These are phyloP conservation scores for Pantherophis vulpinus DNA, from an alignment of 2,797 vertebrate species.

Conservation along the genomic window DNA sequence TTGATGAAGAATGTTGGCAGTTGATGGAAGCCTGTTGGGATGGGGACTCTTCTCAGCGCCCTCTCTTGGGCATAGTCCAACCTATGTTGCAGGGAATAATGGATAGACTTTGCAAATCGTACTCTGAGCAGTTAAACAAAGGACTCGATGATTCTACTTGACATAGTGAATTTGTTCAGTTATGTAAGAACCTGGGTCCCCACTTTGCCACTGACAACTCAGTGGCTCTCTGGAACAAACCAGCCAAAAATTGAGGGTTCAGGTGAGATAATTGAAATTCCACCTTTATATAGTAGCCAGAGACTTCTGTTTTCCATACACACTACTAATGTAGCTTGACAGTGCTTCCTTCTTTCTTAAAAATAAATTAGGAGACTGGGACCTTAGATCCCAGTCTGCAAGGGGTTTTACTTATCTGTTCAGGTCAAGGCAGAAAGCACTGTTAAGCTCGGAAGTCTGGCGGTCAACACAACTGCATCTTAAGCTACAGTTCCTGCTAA, in stretches of 20 bases:
- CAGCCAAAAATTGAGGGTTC: constrained; percentile 8
- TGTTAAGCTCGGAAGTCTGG: constrained; percentile 7
- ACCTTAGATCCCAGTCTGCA: neutral
- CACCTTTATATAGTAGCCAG: constrained; percentile 12
- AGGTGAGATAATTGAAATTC: constrained; percentile 34
- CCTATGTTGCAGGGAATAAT: constrained; percentile 92
- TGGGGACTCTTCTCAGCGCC: constrained; percentile 88
- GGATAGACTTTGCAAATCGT: constrained; percentile 83
- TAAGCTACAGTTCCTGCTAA: neutral
- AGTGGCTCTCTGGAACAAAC: constrained; percentile 17
- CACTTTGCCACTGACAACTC: constrained; percentile 45
- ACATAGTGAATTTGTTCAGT: constrained; percentile 19
- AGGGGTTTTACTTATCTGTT: constrained; percentile 16
- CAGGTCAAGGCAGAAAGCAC: constrained; percentile 19
- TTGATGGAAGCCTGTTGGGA: constrained; percentile 98
- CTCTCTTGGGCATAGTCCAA: constrained; percentile 93
- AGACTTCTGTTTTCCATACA: constrained; percentile 3
- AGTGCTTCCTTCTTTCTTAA: constrained; percentile 23
- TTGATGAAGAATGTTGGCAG: constrained; percentile 98
- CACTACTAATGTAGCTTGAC: constrained; percentile 38
- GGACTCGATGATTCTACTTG: constrained; percentile 90
- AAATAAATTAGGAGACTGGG: neutral
- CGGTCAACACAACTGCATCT: constrained; percentile 17
- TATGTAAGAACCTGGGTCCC: constrained; percentile 37
- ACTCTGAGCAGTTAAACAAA: constrained; percentile 72